These are phyloP conservation scores for Amiota mariae DNA, from an alignment of 2,888 invertebrate genomes.

Conservation along the genomic window DNA sequence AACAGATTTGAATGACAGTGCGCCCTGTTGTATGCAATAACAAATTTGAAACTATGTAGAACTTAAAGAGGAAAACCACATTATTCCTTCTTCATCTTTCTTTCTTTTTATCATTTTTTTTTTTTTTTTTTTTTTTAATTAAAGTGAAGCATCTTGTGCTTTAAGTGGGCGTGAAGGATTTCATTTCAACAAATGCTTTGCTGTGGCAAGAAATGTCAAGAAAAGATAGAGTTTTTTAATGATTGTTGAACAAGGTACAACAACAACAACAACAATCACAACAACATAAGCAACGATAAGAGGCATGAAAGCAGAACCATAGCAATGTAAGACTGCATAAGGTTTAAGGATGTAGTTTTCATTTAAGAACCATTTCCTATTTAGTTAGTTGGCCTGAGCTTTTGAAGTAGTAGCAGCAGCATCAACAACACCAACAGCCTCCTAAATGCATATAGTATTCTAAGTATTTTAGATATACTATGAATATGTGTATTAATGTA, in stretches of 20 bases:
- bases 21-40: slow-evolving; percentile 6
- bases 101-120: no score
- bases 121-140: slow-evolving; percentile 24
- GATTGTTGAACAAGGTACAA: not conserved
- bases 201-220: slow-evolving; percentile 33
- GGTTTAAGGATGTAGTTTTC: no score
- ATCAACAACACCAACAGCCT: not conserved
- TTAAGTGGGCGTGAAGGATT: slow-evolving; percentile 34
- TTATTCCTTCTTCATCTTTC: not conserved
- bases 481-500: not conserved
- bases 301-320: not conserved
- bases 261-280: not conserved
- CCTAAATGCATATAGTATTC: slow-evolving; percentile 3
- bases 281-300: not conserved
- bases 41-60: not conserved
- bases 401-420: not conserved
- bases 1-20: not conserved
- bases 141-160: slow-evolving; percentile 28
- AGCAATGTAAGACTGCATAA: not conserved
- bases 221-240: not conserved
- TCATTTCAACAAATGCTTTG: slow-evolving; percentile 30
- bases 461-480: not conserved
- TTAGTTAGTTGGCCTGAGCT: not conserved
- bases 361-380: not conserved
- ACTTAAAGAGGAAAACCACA: not conserved